These are phyloP conservation scores for Physocephala rufipes DNA, from an alignment of 2,888 invertebrate genomes.

Conservation along the genomic window DNA sequence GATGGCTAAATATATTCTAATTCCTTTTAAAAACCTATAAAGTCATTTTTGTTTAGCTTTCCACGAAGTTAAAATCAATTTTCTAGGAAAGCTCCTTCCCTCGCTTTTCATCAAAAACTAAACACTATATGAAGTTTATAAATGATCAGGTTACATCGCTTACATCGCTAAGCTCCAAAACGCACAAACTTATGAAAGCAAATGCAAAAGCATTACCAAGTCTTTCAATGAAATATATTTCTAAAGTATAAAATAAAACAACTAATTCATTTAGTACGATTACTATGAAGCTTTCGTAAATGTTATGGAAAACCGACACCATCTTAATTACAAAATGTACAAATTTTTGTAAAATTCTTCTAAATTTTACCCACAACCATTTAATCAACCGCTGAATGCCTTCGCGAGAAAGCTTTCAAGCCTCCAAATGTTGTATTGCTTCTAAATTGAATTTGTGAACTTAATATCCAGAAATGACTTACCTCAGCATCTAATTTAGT, in stretches of 20 bases:
- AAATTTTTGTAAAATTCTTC: background rate
- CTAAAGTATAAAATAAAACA: background rate
- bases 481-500: conserved; percentile 72
- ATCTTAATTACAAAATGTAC: conserved; percentile 21
- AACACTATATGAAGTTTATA: background rate
- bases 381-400: too few relatives aligned
- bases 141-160: background rate
- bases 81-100: background rate
- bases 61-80: too few relatives aligned
- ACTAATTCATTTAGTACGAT: background rate
- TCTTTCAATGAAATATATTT: background rate
- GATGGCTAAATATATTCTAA: too few relatives aligned
- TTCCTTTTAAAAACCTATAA: too few relatives aligned
- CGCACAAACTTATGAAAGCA: background rate
- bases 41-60: too few relatives aligned
- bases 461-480: conserved; percentile 49
- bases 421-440: too few relatives aligned
- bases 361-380: too few relatives aligned
- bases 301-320: conserved; percentile 13
- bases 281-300: background rate
- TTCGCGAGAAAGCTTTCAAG: too few relatives aligned
- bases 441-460: too few relatives aligned
- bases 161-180: background rate
- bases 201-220: background rate
- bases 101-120: background rate